Evolutionary conservation across 2,888 invertebrate species (phyloP).

Genomic region (Muschampia plurimacula): DNA sequence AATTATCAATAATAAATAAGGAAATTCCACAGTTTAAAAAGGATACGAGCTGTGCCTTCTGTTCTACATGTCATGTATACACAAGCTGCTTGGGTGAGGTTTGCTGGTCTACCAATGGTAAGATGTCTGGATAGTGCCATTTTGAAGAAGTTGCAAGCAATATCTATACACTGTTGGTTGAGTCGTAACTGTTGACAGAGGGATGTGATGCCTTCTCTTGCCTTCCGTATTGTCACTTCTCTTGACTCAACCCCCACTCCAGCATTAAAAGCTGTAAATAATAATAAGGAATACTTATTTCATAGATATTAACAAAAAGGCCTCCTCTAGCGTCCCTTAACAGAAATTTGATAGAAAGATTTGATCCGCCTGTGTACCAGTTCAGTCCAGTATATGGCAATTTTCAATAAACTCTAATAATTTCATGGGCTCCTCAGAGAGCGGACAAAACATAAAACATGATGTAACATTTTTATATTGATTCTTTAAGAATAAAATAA

Average conservation of each 20-base stretch:
- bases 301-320: not conserved
- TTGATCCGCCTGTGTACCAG: too few relatives aligned
- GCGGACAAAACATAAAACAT: too few relatives aligned
- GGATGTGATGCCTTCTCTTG: slow-evolving; percentile 93
- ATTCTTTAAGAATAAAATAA: too few relatives aligned
- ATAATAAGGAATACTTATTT: not conserved
- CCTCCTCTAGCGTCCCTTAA: too few relatives aligned
- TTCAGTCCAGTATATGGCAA: too few relatives aligned
- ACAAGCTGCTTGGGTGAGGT: slow-evolving; percentile 98
- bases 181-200: slow-evolving; percentile 95
- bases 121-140: slow-evolving; percentile 93
- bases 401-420: too few relatives aligned
- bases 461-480: too few relatives aligned
- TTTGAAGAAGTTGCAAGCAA: slow-evolving; percentile 97
- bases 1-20: not conserved
- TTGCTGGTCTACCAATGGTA: slow-evolving; percentile 95
- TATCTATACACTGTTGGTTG: slow-evolving; percentile 96
- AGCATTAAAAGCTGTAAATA: slow-evolving; percentile 89
- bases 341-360: too few relatives aligned
- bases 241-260: slow-evolving; percentile 95
- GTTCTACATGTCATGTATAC: slow-evolving; percentile 98
- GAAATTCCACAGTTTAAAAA: slow-evolving; percentile 61
- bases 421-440: too few relatives aligned
- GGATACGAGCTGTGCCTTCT: slow-evolving; percentile 97
- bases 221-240: slow-evolving; percentile 96